Percentiles rank a stretch among this genome's conserved stretches.
Evolutionary conservation across 2,113 vertebrate genomes (phyloP).

Genomic region (Loxodonta africana): DNA sequence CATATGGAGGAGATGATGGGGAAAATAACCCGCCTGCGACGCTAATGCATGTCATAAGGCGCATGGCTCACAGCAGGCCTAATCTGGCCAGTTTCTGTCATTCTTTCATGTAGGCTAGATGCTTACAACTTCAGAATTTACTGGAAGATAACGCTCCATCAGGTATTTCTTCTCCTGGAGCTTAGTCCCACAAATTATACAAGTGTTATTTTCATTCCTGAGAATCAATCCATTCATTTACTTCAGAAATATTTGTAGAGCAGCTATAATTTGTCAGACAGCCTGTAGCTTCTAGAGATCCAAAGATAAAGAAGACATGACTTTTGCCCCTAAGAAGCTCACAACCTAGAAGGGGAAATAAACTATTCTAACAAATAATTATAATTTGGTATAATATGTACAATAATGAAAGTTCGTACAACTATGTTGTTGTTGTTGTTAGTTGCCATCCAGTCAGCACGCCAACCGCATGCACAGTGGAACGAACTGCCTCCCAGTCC

Average conservation of each 20-base stretch:
- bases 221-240: not conserved
- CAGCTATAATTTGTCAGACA: not conserved
- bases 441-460: not conserved
- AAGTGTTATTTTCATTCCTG: not conserved
- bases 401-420: not conserved
- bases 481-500: no score
- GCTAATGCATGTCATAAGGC: not conserved
- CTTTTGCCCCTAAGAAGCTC: not conserved
- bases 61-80: not conserved
- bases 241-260: slow-evolving; percentile 10
- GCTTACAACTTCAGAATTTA: slow-evolving; percentile 9
- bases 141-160: not conserved
- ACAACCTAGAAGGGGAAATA: not conserved
- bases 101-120: not conserved
- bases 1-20: not conserved
- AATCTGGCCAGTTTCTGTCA: not conserved
- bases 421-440: not conserved
- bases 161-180: not conserved
- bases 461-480: no score
- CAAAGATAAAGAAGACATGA: not conserved
- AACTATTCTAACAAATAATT: slow-evolving; percentile 7
- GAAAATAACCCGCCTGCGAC: not conserved
- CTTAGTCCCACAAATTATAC: not conserved
- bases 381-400: not conserved
- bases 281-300: not conserved